phyloP scores from a whole-genome alignment of 2,797 vertebrate species.

The Sylvilagus floridanus region DNA sequence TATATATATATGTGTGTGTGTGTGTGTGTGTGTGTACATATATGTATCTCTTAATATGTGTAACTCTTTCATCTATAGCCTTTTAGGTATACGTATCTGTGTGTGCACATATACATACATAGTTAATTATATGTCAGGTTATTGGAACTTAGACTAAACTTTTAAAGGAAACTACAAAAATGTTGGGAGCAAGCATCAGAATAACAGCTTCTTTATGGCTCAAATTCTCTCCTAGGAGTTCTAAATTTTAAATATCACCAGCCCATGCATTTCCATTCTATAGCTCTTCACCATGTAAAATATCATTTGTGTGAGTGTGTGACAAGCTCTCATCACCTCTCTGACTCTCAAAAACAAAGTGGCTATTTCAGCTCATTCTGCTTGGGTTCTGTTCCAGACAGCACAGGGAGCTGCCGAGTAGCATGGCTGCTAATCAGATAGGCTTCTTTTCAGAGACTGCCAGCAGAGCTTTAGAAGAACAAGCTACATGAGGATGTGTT shows the following conservation, averaged over 20 bases:
- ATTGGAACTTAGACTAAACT: slow-evolving; percentile 34
- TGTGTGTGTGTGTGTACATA: too few species aligned
- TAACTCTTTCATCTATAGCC: neutral
- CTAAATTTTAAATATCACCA: slow-evolving; percentile 9
- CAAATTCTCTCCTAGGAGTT: slow-evolving; percentile 10
- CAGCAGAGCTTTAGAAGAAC: slow-evolving; percentile 64
- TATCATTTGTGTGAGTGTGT: neutral
- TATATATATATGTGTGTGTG: too few species aligned
- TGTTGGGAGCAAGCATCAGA: slow-evolving; percentile 10
- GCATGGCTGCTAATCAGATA: neutral
- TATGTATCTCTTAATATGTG: too few species aligned
- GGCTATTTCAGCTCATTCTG: neutral
- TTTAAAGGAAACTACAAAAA: slow-evolving; percentile 44
- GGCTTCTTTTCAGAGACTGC: slow-evolving; percentile 71
- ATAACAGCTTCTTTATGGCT: neutral
- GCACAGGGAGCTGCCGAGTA: neutral
- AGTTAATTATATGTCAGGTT: neutral
- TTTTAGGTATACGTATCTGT: neutral
- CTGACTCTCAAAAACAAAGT: neutral
- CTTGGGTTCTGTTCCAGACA: slow-evolving; percentile 29
- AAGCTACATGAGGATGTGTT: slow-evolving; percentile 49
- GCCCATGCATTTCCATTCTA: neutral
- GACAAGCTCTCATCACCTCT: neutral
- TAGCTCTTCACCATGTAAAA: neutral
- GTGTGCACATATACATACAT: neutral